Evolutionary conservation across 2,888 invertebrate genomes (phyloP).

Genomic region (Papilio protenor): DNA sequence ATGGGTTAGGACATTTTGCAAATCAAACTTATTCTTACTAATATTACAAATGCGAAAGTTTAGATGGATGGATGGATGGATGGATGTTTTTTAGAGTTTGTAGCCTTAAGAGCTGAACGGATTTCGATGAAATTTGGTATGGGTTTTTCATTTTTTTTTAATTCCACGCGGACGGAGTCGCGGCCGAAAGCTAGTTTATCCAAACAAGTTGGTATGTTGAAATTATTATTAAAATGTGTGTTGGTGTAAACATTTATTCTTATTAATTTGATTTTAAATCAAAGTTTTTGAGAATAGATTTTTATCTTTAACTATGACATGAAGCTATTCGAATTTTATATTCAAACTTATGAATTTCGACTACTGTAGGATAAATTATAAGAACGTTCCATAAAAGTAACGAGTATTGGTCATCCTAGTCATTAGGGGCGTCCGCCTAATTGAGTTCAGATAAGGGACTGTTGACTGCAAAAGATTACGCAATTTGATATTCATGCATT

Average conservation of each 20-base stretch:
- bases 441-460: constrained; percentile 64
- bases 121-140: no score
- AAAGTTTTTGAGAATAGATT: no score
- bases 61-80: no score
- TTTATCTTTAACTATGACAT: background rate
- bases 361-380: background rate
- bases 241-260: background rate
- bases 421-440: constrained; percentile 51
- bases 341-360: background rate
- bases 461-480: constrained; percentile 65
- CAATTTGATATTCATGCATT: constrained; percentile 27
- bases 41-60: no score
- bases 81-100: no score
- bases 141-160: no score
- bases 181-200: no score
- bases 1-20: background rate
- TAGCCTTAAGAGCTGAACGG: no score
- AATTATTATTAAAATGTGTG: background rate
- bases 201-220: no score
- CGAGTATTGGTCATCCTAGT: constrained; percentile 6
- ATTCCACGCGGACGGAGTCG: no score
- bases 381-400: constrained; percentile 1
- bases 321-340: background rate
- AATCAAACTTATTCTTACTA: no score
- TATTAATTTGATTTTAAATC: no score